phyloP scores from a whole-genome alignment of 2,113 vertebrate genomes.

The Sorex fumeus region DNA sequence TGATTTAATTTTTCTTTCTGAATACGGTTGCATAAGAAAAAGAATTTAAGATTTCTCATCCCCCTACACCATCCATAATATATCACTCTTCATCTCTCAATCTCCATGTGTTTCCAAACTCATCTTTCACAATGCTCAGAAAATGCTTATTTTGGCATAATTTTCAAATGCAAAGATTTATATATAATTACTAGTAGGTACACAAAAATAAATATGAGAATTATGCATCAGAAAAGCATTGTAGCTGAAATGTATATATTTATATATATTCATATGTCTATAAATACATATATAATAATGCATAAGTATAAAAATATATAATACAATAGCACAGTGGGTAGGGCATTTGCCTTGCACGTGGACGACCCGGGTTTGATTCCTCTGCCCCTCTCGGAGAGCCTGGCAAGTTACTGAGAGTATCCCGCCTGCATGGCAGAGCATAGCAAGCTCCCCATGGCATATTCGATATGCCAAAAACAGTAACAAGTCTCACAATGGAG shows the following conservation, averaged over 20 bases:
- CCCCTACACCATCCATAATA: not conserved
- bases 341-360: too few relatives aligned
- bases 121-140: not conserved
- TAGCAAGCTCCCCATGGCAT: too few relatives aligned
- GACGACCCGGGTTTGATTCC: too few relatives aligned
- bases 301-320: too few relatives aligned
- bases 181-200: not conserved
- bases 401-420: too few relatives aligned
- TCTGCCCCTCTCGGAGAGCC: too few relatives aligned
- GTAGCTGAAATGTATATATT: not conserved
- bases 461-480: too few relatives aligned
- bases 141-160: conserved; percentile 27
- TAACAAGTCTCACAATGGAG: too few relatives aligned
- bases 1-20: conserved; percentile 38
- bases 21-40: conserved; percentile 13
- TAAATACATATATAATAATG: too few relatives aligned
- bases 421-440: too few relatives aligned
- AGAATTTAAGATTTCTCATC: conserved; percentile 13
- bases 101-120: not conserved
- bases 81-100: not conserved
- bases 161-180: not conserved
- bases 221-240: conserved; percentile 2
- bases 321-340: too few relatives aligned
- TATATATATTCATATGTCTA: not conserved
- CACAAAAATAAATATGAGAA: not conserved